Evolutionary conservation across 1,140 invertebrate species (phyloP).

Genomic region (Globodera ellingtonae): DNA sequence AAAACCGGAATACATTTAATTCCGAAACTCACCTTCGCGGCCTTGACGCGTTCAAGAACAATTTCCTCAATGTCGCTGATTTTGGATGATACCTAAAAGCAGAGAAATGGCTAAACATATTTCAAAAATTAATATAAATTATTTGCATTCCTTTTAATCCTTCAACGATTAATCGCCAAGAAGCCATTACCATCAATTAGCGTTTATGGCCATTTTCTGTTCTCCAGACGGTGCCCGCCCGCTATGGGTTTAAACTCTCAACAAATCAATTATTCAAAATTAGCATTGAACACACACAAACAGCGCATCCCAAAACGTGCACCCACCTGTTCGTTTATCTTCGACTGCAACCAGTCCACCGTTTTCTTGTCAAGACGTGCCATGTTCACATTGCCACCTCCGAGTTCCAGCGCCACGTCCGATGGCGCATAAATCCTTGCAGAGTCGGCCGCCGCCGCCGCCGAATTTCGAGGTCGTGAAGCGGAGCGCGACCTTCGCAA

Average conservation of each 20-base stretch:
- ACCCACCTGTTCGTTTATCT: slow-evolving; percentile 52
- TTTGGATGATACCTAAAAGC: slow-evolving; percentile 40
- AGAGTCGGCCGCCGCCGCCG: background rate
- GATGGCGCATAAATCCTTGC: slow-evolving; percentile 18
- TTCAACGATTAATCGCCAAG: background rate
- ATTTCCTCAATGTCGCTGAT: slow-evolving; percentile 47
- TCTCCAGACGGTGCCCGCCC: slow-evolving; percentile 22
- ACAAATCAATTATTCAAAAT: slow-evolving; percentile 4
- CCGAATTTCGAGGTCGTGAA: slow-evolving; percentile 1
- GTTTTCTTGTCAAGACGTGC: slow-evolving; percentile 39
- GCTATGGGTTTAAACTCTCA: slow-evolving; percentile 23
- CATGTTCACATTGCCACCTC: slow-evolving; percentile 20
- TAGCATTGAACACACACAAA: slow-evolving; percentile 4
- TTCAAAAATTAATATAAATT: slow-evolving; percentile 12
- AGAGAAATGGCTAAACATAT: background rate
- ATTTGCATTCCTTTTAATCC: slow-evolving; percentile 18
- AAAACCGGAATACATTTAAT: background rate
- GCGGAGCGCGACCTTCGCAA: background rate
- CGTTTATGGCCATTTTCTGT: slow-evolving; percentile 22
- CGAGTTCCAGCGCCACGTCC: slow-evolving; percentile 20
- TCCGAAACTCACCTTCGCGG: slow-evolving; percentile 32
- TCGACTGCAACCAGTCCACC: slow-evolving; percentile 49
- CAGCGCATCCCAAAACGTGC: slow-evolving; percentile 3
- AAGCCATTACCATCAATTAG: slow-evolving; percentile 1
- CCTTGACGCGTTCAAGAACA: slow-evolving; percentile 44